Evolutionary conservation across 2,113 vertebrate genomes (phyloP).

Genomic region (Ovis canadensis): DNA sequence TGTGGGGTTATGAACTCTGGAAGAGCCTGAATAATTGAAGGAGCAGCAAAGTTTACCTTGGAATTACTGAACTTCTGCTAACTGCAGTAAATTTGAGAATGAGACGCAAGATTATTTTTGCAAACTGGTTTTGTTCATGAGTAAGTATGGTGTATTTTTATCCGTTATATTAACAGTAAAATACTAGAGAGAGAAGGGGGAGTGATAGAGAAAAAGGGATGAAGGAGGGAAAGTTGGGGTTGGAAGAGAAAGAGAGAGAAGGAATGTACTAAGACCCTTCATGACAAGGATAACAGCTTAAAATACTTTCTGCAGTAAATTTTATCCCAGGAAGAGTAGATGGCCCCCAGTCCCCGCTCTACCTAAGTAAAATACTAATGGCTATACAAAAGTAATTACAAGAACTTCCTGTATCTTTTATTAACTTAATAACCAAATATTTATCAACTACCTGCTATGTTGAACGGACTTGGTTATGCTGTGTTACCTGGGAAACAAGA

Average conservation of each 20-base stretch:
- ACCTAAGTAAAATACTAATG: neutral
- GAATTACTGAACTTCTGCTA: neutral
- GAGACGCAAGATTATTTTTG: neutral
- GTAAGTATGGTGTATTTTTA: neutral
- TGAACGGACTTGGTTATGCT: neutral
- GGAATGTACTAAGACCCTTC: neutral
- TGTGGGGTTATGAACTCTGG: neutral
- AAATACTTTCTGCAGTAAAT: neutral
- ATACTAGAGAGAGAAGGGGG: neutral
- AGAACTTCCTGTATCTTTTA: neutral
- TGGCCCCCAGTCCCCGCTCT: neutral
- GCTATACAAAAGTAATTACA: neutral
- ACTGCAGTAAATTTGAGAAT: neutral
- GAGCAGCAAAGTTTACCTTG: neutral
- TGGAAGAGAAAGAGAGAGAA: neutral
- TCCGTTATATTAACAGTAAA: neutral
- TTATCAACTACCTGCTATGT: neutral
- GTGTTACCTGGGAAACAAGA: neutral
- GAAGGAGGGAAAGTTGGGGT: neutral
- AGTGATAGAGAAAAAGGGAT: neutral
- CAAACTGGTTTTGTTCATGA: neutral
- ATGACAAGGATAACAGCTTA: neutral
- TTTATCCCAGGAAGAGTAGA: neutral
- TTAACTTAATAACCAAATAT: neutral
- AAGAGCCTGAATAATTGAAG: neutral